Conservation (phyloP, 2,888 invertebrate genomes). For the Ectemnius lituratus region DNA sequence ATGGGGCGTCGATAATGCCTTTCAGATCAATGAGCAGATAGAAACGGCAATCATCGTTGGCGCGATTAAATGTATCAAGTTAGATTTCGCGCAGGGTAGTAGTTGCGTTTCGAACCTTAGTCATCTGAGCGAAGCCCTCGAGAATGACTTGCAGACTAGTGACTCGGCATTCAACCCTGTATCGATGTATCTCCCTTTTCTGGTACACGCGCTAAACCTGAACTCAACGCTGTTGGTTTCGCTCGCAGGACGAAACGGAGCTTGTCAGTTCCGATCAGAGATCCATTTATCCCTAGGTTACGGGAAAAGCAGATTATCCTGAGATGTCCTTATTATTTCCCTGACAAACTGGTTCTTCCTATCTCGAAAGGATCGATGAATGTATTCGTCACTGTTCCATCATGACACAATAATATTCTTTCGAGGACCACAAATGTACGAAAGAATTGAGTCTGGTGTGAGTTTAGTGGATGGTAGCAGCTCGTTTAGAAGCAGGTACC, state of each 20-base stretch:
- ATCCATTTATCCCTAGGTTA: constrained; percentile 54
- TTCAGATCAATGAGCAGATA: constrained; percentile 66
- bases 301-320: constrained; percentile 40
- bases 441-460: no score
- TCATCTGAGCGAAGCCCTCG: constrained; percentile 67
- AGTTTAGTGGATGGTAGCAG: no score
- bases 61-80: constrained; percentile 68
- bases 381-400: no score
- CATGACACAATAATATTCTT: no score
- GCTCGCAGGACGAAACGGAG: no score
- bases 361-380: no score
- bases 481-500: constrained; percentile 17
- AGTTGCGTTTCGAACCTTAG: constrained; percentile 62
- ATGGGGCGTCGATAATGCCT: constrained; percentile 40
- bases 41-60: constrained; percentile 58
- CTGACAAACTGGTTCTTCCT: not conserved
- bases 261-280: constrained; percentile 49
- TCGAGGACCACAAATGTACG: no score
- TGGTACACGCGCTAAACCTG: constrained; percentile 33
- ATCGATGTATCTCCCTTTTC: constrained; percentile 46
- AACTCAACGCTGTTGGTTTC: no score
- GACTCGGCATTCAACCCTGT: constrained; percentile 58
- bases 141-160: constrained; percentile 70
- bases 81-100: constrained; percentile 58
- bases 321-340: constrained; percentile 20